Base-by-base conservation (phyloP, 2,797 vertebrate species). In the Darevskia mixta region DNA sequence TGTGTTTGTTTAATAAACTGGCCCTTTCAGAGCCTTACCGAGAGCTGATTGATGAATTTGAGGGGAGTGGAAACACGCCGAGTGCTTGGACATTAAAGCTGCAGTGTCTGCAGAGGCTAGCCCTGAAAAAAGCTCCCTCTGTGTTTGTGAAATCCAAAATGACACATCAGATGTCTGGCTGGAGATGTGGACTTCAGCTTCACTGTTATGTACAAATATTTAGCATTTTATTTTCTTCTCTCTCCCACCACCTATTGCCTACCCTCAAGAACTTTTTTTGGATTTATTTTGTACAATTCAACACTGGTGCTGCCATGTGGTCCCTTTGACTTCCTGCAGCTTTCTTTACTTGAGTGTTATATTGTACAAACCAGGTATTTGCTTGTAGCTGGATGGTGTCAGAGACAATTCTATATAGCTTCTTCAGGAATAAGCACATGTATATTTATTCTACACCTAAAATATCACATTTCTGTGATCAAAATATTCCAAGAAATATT, bases 1-100 rank as follows among this genome's bases (percentile, higher is more conserved):
- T 95, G 96, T 96, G 95, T 96, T 96, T 96, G 94, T 96, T 96
- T 96, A 96, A 95, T 94, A 96, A 96, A 96, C 96, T 96, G 93
- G 95, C 94, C 95, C 96, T 96, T 96, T 96, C 96, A 96, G 95
- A 96, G 95, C 94, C 95, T 93, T 91, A 94, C 89, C 83, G 93
- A 95, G 95, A 84, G 95, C 95, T 95, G 94, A 95, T 94, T 95
- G 96, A 96, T 96, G 95, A 95, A 85, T 92, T 90, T 41, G 90
- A 94, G 91, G 95, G 95, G 93, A 95, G 94, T 95, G 96, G 95
- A 96, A 95, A 93, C 91, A 91, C 0, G 82, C 92, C 64, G 94
- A 93, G 94, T 86, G 92, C 92, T 91, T 41, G 92, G 92, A 89
- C 93, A 94, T 95, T 96, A 95, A 95, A 95, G 95, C 92, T 89